Evolutionary conservation across 1,140 invertebrate species (phyloP), one percentile per base, ranked within the genome.

Genomic region (Popillia japonica): DNA sequence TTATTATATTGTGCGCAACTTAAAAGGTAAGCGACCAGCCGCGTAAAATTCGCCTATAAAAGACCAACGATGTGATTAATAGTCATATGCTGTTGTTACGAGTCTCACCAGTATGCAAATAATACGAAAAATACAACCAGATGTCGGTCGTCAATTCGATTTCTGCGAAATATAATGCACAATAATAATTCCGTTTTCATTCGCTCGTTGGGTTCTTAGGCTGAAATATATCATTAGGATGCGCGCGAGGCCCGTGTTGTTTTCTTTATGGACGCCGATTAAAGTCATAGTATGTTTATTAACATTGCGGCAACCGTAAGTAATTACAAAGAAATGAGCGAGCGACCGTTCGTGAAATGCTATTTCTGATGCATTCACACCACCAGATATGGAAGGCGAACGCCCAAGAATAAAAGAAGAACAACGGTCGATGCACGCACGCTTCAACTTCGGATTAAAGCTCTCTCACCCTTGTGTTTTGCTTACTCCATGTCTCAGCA

Each of bases 101-200:
- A 55, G 48, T 17, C 48, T 55, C 17, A 55, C 48, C 48, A 55
- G 48, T 55, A 55, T 55, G 48, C 48, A 55, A 55, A 55, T 34
- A 34, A 34, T 55, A 55, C 48, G 48, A 55, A 55, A 55, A 55
- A n/a, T 55, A 55, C 48, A 17, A 55, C 48, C 48, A 55, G 48
- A 55, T 55, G 48, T 55, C 48, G 48, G 48, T 55, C 48, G 48
- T 55, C 11, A 55, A 55, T 55, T 55, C 17, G 48, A 55, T 55
- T 55, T 55, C 48, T 55, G 48, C 48, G 48, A 55, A 55, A 55
- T 55, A 55, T 55, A 55, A 55, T 55, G 48, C 48, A 55, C 48
- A 55, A 55, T 55, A 55, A 55, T 55, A 55, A 55, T 55, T 55
- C 48, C 48, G 48, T 55, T 55, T 55, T 55, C 48, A n/a, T 55